A percentile compares a stretch with the other conserved stretches of the same genome.
phyloP scores from a whole-genome alignment of 2,888 invertebrate species.

The Tholera decimalis region DNA sequence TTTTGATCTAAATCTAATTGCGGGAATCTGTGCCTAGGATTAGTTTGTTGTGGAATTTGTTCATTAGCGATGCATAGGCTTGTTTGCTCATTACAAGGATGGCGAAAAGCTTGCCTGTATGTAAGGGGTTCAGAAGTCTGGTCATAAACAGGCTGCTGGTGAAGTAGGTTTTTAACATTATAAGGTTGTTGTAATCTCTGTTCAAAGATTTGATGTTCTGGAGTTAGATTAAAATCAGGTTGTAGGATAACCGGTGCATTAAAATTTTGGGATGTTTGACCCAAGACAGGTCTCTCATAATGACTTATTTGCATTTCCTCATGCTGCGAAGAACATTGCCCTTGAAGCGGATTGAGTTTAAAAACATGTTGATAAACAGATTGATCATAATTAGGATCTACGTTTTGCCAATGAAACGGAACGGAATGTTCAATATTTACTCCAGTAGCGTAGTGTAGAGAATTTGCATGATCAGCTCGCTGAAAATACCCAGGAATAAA shows the following conservation, averaged over 20 bases:
- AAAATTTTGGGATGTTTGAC: background rate
- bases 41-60: background rate
- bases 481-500: background rate
- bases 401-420: background rate
- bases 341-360: background rate
- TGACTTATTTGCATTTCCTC: background rate
- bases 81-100: background rate
- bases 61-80: background rate
- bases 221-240: background rate
- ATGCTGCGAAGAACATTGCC: background rate
- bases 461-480: background rate
- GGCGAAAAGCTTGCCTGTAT: background rate
- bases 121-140: background rate
- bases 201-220: background rate
- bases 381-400: background rate
- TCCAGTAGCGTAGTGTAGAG: background rate
- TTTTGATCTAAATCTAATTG: background rate
- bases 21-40: background rate
- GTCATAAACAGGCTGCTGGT: background rate
- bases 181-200: conserved; percentile 9
- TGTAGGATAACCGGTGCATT: background rate
- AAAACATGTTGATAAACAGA: background rate
- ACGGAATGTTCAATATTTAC: background rate
- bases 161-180: background rate
- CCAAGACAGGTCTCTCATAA: background rate